Percentiles rank a stretch among this genome's conserved stretches.
Conservation (phyloP, 2,113 vertebrate species). For the Jacana jacana region DNA sequence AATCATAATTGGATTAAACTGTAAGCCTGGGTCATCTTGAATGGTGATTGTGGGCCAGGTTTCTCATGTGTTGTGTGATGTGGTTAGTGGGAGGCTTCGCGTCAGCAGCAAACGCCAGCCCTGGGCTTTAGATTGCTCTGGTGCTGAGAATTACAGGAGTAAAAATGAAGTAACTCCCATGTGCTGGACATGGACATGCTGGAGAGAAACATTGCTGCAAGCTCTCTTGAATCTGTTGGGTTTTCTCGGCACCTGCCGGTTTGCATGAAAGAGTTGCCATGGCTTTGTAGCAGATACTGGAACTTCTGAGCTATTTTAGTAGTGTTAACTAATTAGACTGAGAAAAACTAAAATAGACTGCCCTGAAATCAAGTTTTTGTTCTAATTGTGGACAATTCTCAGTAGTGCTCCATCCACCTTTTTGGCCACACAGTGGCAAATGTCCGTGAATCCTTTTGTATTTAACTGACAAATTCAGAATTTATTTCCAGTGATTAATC, state of each 20-base stretch:
- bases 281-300: background rate
- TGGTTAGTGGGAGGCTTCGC: background rate
- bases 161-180: background rate
- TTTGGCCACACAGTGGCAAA: background rate
- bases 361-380: conserved; percentile 1
- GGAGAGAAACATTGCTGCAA: background rate
- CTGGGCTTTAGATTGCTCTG: background rate
- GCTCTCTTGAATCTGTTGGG: background rate
- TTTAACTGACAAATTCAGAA: background rate
- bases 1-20: background rate
- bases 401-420: background rate
- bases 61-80: background rate
- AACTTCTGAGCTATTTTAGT: background rate
- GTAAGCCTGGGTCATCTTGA: background rate
- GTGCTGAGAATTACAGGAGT: background rate
- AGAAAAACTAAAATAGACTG: background rate
- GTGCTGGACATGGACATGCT: background rate
- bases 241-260: background rate
- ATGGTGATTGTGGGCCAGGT: background rate
- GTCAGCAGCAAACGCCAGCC: background rate
- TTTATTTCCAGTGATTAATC: background rate
- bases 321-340: background rate
- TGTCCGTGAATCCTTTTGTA: background rate
- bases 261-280: background rate
- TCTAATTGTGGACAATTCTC: background rate